Conservation (phyloP, 2,888 invertebrate species). For the Agrilus mali region DNA sequence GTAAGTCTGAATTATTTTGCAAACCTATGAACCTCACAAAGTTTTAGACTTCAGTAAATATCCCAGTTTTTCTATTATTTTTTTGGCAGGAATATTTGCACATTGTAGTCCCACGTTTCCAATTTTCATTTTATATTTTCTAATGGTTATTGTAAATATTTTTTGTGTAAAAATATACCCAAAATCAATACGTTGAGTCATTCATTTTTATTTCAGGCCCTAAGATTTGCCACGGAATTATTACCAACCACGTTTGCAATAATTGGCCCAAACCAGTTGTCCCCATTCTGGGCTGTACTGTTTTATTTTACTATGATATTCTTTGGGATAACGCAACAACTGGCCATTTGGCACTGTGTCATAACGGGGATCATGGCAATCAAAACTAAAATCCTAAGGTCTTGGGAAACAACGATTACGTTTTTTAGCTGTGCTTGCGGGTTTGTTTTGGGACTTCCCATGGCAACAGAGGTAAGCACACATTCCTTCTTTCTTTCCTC, state of each 20-base stretch:
- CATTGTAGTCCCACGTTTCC: too few relatives aligned
- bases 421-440: slow-evolving; percentile 75
- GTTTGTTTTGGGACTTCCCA: slow-evolving; percentile 68
- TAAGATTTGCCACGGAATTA: slow-evolving; percentile 79
- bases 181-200: too few relatives aligned
- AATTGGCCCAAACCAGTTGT: slow-evolving; percentile 59
- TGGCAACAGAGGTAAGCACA: slow-evolving; percentile 66
- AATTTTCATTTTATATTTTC: too few relatives aligned
- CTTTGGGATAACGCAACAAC: slow-evolving; percentile 78
- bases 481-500: too few relatives aligned
- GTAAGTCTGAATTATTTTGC: too few relatives aligned
- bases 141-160: too few relatives aligned
- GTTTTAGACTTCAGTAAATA: too few relatives aligned
- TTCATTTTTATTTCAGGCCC: slow-evolving; percentile 32
- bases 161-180: too few relatives aligned
- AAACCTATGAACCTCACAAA: too few relatives aligned
- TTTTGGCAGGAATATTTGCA: too few relatives aligned
- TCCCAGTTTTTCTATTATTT: too few relatives aligned
- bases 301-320: slow-evolving; percentile 75
- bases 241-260: slow-evolving; percentile 75
- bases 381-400: slow-evolving; percentile 54
- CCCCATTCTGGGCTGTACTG: slow-evolving; percentile 79
- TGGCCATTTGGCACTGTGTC: slow-evolving; percentile 86
- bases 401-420: slow-evolving; percentile 73
- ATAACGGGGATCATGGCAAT: slow-evolving; percentile 74